These are phyloP conservation scores for Euborellia annulipes DNA, from an alignment of 1,140 invertebrate genomes.

Conservation along the genomic window DNA sequence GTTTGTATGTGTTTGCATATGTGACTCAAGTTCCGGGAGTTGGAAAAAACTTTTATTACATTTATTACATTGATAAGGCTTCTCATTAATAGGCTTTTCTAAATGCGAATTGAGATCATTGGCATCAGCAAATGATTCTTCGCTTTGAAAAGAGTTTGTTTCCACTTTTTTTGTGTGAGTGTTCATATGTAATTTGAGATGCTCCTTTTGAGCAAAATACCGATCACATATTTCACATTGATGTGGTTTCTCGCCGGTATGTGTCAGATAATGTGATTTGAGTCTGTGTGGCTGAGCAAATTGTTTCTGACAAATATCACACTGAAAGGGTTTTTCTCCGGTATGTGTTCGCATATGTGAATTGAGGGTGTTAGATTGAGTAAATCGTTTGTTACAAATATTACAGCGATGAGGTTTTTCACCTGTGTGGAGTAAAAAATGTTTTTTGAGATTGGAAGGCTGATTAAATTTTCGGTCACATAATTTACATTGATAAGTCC, in stretches of 20 bases:
- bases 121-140: too few species aligned
- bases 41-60: too few species aligned
- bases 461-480: conserved; percentile 5
- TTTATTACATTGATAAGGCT: too few species aligned
- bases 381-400: conserved; percentile 27
- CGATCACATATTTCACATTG: conserved; percentile 39
- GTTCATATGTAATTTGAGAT: conserved; percentile 32
- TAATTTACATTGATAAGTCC: too few species aligned
- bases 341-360: conserved; percentile 42
- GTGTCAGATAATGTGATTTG: conserved; percentile 33
- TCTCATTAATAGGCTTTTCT: too few species aligned
- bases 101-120: too few species aligned
- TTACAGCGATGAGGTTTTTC: conserved; percentile 48
- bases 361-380: conserved; percentile 38
- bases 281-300: conserved; percentile 33
- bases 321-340: conserved; percentile 41
- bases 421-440: conserved; percentile 28
- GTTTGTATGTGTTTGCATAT: too few species aligned
- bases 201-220: too few species aligned
- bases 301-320: conserved; percentile 32
- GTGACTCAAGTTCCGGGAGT: too few species aligned
- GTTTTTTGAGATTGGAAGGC: background rate
- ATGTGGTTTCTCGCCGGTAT: conserved; percentile 40
- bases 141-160: too few species aligned
- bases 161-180: conserved; percentile 57